Percentiles rank a stretch among this genome's conserved stretches.
phyloP scores from a whole-genome alignment of 2,113 vertebrate genomes.

The Xiphias gladius region DNA sequence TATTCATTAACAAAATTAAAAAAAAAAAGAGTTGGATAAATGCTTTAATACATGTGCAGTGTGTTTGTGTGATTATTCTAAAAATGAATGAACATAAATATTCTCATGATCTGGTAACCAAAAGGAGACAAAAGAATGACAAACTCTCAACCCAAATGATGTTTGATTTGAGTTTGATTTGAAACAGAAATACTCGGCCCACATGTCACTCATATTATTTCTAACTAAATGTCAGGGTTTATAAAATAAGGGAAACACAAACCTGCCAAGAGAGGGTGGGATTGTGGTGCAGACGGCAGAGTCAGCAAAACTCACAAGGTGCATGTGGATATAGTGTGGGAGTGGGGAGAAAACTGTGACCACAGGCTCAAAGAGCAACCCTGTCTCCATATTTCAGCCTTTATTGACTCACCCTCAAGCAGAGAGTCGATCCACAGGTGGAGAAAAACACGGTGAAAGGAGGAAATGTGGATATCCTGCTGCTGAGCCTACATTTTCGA shows the following conservation, averaged over 20 bases:
- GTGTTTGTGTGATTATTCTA: neutral
- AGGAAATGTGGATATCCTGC: constrained; percentile 13
- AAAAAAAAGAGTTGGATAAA: neutral
- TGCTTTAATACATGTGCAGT: neutral
- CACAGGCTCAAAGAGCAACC: constrained; percentile 35
- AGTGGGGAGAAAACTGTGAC: constrained; percentile 22
- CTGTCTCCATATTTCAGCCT: constrained; percentile 31
- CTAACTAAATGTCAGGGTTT: constrained; percentile 16
- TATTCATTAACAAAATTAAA: neutral
- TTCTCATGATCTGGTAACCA: neutral
- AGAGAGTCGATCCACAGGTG: constrained; percentile 37
- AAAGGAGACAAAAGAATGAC: neutral
- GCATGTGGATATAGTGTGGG: constrained; percentile 18
- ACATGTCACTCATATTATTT: constrained; percentile 23
- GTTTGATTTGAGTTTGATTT: constrained; percentile 6
- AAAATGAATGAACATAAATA: neutral
- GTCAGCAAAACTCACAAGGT: constrained; percentile 53
- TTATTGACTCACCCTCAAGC: constrained; percentile 30
- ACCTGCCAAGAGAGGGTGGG: constrained; percentile 37
- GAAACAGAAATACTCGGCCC: constrained; percentile 12
- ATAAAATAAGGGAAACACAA: constrained; percentile 35
- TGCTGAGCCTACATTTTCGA: neutral
- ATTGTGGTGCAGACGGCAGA: constrained; percentile 26
- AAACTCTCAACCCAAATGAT: neutral
- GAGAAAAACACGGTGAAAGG: constrained; percentile 17